These are phyloP conservation scores for Synchiropus splendidus DNA, from an alignment of 2,113 vertebrate genomes.

Conservation along the genomic window DNA sequence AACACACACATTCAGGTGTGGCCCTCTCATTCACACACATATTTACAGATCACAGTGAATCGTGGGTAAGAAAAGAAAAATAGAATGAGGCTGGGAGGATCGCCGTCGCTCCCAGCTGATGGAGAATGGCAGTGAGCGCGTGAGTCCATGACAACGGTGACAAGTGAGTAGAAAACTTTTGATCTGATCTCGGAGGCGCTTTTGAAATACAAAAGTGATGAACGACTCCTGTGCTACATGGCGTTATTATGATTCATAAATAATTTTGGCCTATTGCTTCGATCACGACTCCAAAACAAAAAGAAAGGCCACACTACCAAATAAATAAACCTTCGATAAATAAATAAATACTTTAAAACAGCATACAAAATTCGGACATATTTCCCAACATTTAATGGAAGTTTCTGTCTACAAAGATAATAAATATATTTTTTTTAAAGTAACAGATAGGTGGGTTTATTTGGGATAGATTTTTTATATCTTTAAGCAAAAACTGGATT, in stretches of 20 bases:
- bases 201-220: slow-evolving; percentile 6
- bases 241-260: slow-evolving; percentile 38
- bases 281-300: slow-evolving; percentile 32
- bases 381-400: slow-evolving; percentile 59
- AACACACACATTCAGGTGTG: too few species aligned
- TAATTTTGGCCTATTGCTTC: slow-evolving; percentile 59
- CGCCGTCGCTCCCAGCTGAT: slow-evolving; percentile 10
- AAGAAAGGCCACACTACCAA: slow-evolving; percentile 61
- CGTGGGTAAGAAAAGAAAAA: slow-evolving; percentile 44
- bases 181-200: slow-evolving; percentile 1
- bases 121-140: slow-evolving; percentile 26
- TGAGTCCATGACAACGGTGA: slow-evolving; percentile 45
- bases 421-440: slow-evolving; percentile 70
- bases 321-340: slow-evolving; percentile 64
- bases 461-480: slow-evolving; percentile 61
- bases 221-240: slow-evolving; percentile 52
- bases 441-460: slow-evolving; percentile 65
- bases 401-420: slow-evolving; percentile 70
- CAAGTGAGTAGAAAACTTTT: slow-evolving; percentile 12
- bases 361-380: slow-evolving; percentile 66
- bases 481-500: slow-evolving; percentile 80
- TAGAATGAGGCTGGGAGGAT: too few species aligned
- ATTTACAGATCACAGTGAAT: slow-evolving; percentile 74
- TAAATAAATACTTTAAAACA: slow-evolving; percentile 71
- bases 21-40: too few species aligned